These are phyloP conservation scores for Hyaena hyaena DNA, from an alignment of 2,113 vertebrate genomes.

Conservation along the genomic window DNA sequence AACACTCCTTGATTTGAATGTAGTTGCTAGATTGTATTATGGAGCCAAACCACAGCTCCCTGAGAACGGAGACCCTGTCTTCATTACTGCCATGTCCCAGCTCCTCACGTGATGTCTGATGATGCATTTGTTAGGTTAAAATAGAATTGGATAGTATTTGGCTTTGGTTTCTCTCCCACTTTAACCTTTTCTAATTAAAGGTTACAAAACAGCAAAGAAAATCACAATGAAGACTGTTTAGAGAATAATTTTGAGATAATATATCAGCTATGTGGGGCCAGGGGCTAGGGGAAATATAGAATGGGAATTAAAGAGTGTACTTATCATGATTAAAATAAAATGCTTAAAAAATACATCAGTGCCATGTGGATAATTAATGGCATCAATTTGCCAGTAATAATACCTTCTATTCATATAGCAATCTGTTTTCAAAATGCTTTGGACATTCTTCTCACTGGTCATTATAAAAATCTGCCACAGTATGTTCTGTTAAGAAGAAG, in stretches of 20 bases:
- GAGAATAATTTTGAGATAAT: background rate
- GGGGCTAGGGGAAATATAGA: background rate
- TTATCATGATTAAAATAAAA: background rate
- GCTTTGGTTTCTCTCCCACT: background rate
- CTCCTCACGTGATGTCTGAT: background rate
- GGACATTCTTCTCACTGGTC: background rate
- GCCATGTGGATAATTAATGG: background rate
- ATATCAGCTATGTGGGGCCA: background rate
- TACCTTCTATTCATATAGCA: background rate
- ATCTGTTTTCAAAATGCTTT: background rate
- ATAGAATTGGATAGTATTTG: background rate
- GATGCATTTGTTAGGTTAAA: background rate
- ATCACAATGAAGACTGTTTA: background rate
- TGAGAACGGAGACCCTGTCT: background rate
- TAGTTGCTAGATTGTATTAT: background rate
- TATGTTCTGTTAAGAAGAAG: background rate
- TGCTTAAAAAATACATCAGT: background rate
- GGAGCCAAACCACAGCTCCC: background rate
- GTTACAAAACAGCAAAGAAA: background rate
- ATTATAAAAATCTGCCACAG: background rate
- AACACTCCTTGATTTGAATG: background rate
- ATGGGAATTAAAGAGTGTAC: background rate
- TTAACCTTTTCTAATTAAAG: constrained; percentile 1
- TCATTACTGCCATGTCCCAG: background rate
- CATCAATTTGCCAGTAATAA: background rate